Base-by-base conservation (phyloP, 2,888 invertebrate genomes). In the Panorpa germanica region DNA sequence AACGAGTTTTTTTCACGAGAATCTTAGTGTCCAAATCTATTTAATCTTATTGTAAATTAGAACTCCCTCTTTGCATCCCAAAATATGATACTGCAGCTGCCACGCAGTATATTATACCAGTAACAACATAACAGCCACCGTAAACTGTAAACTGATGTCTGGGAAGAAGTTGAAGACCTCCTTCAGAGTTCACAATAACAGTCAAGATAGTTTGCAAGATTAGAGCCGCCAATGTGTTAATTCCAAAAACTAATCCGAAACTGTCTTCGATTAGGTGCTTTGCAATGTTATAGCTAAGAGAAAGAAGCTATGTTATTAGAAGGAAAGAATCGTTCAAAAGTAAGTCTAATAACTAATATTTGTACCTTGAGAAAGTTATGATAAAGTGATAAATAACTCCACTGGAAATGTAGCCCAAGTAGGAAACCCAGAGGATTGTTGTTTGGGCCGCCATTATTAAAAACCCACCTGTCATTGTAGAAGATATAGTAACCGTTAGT, bases 161-260 rank as follows among this genome's bases (percentile, higher is more conserved):
- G 2, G 68, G 62, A 0, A 49, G 37, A 29, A 73, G 43, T 1
- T 47, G 53, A 29, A 59, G 55, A 1, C 58, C 57, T 2, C 60
- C 39, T 3, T 50, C 48, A 8, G 61, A 57, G n/a, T n/a, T n/a
- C 22, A 59, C 64, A 1, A 77, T 67, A 1, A 66, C 38, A 0
- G 77, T 81, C 28, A 82, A 47, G 31, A 75, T 46, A 1, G 71
- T 65, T 50, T 82, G 78, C 2, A 77, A 44, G 3, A 61, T 37
- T 18, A 82, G 52, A 5, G 80, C 73, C 3, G 71, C 38, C 37
- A 81, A 66, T 3, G 70, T 77, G 44, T 81, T 82, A 26, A 77
- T 55, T 14, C 82, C 82, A 49, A 81, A 81, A 25, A 83, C 65
- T 28, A 83, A 54, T 3, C 74, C 81, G 47, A 75, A 78, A 48